A percentile compares a stretch with the other conserved stretches of the same genome.
Conservation (phyloP, 2,113 vertebrate species). For the Piaya cayana region DNA sequence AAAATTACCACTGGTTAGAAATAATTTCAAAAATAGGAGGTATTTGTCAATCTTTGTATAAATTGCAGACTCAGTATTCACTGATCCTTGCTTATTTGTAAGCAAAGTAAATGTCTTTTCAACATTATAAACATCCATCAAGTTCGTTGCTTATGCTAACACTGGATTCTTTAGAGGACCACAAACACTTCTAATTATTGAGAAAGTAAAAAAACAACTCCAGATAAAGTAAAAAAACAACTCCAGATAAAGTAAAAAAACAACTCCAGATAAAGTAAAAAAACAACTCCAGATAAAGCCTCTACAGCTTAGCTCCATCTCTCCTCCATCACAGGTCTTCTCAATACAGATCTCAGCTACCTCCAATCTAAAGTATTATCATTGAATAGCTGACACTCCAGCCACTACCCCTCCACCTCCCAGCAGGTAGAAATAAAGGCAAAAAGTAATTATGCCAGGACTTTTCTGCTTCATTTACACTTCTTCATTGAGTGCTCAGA, state of each 20-base stretch:
- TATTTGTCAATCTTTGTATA: background rate
- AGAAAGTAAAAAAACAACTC: background rate
- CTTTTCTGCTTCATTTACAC: background rate
- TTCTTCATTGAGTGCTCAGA: background rate
- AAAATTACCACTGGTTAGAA: background rate
- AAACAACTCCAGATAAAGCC: background rate
- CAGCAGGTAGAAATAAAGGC: background rate
- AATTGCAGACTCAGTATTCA: background rate
- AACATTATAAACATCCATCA: background rate
- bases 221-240: background rate
- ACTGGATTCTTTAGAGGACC: background rate
- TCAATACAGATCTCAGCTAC: background rate
- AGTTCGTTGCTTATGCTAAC: background rate
- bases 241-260: background rate
- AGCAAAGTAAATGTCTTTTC: background rate
- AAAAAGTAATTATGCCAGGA: background rate
- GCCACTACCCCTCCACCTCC: too few relatives aligned
- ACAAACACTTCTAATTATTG: background rate
- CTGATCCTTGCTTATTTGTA: background rate
- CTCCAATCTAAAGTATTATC: background rate
- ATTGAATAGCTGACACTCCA: background rate
- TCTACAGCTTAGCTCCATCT: background rate
- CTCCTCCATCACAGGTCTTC: background rate
- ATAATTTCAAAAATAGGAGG: background rate
- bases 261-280: background rate